Base-by-base conservation (phyloP, 2,888 invertebrate species). In the Sussaba pulchella region DNA sequence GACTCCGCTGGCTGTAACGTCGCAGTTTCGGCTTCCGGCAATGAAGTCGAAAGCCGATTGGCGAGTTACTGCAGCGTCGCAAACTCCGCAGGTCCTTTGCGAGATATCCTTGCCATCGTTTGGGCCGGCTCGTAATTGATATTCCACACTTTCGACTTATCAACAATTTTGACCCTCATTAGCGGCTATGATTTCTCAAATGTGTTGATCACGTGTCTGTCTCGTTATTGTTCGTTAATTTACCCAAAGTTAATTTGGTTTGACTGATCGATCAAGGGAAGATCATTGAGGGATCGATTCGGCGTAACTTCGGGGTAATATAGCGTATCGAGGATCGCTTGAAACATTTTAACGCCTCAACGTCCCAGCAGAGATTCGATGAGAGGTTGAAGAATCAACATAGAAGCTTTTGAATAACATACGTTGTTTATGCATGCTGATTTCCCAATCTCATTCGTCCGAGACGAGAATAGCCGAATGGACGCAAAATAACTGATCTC, bases 1-100 rank as follows among this genome's bases (percentile, higher is more conserved):
- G 31, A 57, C 26, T 14, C 2, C 31, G 31, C 26, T 54, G 26
- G 54, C 54, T 54, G 24, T 54, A 26, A 0, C 12, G 52, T 26
- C 19, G 26, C 54, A 26, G 54, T 57, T 57, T 31, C 31, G 31
- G 31, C 31, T 57, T 57, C 17, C 31, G 31, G 14, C 26, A 26
- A 61, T 19, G 21, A 41, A 43, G 43, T 12, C 41, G 10, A 17
- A 36, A 8, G 39, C 21, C 41, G n/a, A 41, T 43, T 41, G 41
- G 43, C 24, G 1, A n/a, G n/a, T 54, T 14, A 4, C 26, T 54
- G 4, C 12, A n/a, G n/a, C n/a, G n/a, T 24, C n/a, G 6, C 52
- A n/a, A 12, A 24, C 26, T 26, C 26, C 2, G 14, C 8, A 1
- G 1, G 21, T 21, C 12, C 21, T 21, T 50, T 1, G 2, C 2